Evolutionary conservation across 2,113 vertebrate species (phyloP).

Genomic region (Myiagra hebetior): DNA sequence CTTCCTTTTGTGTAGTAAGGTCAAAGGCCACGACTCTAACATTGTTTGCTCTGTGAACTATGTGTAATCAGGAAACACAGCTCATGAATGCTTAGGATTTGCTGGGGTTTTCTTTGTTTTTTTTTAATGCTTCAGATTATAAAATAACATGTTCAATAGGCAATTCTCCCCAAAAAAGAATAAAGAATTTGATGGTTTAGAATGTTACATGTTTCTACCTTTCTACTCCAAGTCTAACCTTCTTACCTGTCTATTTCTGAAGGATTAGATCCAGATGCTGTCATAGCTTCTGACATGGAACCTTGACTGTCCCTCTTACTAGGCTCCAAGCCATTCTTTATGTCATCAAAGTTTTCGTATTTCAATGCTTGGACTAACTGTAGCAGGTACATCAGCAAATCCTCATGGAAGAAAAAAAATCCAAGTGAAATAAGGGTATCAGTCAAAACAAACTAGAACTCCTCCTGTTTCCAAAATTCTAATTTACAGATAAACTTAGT

Average conservation of each 20-base stretch:
- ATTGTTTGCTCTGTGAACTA: background rate
- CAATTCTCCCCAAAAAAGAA: background rate
- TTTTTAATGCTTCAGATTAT: background rate
- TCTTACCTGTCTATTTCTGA: slow-evolving; percentile 87
- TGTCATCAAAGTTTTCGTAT: slow-evolving; percentile 96
- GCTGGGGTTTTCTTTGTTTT: background rate
- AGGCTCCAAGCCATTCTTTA: slow-evolving; percentile 91
- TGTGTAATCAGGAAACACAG: background rate
- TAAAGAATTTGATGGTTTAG: background rate
- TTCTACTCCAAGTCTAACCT: background rate
- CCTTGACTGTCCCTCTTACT: slow-evolving; percentile 88
- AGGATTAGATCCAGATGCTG: slow-evolving; percentile 64
- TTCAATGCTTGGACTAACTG: slow-evolving; percentile 97
- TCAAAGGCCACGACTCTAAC: background rate
- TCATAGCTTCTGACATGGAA: slow-evolving; percentile 81
- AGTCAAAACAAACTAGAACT: background rate
- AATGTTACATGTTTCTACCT: background rate
- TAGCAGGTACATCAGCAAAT: slow-evolving; percentile 96
- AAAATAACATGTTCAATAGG: background rate
- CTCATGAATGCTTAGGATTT: background rate
- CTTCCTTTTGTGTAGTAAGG: background rate
- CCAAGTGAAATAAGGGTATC: background rate
- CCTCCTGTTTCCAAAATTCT: background rate
- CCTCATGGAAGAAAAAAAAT: slow-evolving; percentile 66
- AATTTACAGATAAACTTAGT: background rate